Conservation (phyloP, 2,113 vertebrate genomes). For the Leiothrix lutea region DNA sequence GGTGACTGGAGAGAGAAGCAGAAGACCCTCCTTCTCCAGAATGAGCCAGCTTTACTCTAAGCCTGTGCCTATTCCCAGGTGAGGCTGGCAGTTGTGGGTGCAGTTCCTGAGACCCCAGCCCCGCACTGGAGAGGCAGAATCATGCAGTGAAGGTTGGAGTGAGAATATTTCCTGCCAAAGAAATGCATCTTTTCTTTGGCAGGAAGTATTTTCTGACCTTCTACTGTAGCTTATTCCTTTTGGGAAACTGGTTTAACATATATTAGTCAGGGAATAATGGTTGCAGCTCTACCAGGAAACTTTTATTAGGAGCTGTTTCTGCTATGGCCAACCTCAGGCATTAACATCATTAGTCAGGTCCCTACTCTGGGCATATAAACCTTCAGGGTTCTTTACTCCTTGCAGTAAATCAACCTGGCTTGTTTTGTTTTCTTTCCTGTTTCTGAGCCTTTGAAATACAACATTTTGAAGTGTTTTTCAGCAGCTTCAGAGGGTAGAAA, state of each 20-base stretch:
- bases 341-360: constrained; percentile 41
- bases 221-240: not conserved
- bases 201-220: not conserved
- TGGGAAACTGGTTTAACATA: not conserved
- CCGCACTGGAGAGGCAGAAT: fast-evolving
- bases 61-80: not conserved
- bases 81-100: not conserved
- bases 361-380: not conserved
- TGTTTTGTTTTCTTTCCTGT: constrained; percentile 3
- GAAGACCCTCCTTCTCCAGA: not conserved
- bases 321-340: not conserved
- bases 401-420: not conserved
- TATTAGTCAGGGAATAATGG: constrained; percentile 13
- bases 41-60: not conserved
- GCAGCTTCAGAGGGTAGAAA: not conserved
- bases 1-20: not conserved
- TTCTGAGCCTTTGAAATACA: not conserved
- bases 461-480: not conserved
- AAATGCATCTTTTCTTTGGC: not conserved
- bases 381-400: not conserved
- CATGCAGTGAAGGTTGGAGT: not conserved
- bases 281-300: not conserved
- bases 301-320: not conserved
- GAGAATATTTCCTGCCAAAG: not conserved
- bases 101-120: not conserved